Conservation (phyloP, 2,113 vertebrate genomes). For the Sus scrofa region DNA sequence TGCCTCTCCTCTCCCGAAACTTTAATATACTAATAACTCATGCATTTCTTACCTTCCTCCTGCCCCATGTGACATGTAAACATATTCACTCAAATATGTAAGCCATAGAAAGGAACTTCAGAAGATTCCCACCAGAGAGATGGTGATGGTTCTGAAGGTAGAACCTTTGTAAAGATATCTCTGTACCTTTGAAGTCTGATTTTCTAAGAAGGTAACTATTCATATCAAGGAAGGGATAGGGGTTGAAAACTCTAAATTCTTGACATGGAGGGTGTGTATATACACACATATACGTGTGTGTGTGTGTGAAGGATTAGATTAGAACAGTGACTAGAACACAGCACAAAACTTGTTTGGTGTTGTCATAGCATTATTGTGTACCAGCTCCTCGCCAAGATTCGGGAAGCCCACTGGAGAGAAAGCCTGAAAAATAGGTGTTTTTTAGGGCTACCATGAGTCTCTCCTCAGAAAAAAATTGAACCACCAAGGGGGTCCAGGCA, state of each 20-base stretch:
- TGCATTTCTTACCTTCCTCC: not conserved
- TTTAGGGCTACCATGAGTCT: not conserved
- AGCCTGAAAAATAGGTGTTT: not conserved
- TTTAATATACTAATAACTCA: not conserved
- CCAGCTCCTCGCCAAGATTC: not conserved
- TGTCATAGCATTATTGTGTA: not conserved
- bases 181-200: not conserved
- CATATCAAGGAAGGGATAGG: not conserved
- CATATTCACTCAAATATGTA: not conserved
- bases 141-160: not conserved
- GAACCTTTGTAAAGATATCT: not conserved
- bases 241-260: not conserved
- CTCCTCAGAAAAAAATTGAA: not conserved
- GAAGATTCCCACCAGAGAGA: not conserved
- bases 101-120: not conserved
- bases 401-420: not conserved
- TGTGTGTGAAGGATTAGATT: not conserved
- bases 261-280: not conserved
- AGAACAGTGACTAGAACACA: not conserved
- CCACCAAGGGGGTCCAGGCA: not conserved
- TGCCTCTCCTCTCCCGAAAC: accelerated
- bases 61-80: not conserved
- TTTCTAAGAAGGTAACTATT: not conserved
- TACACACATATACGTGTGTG: too few relatives aligned
- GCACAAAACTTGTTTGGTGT: not conserved